Percentiles rank a stretch among this genome's conserved stretches.
These are phyloP conservation scores for Clunio marinus DNA, from an alignment of 2,888 invertebrate species.

Conservation along the genomic window DNA sequence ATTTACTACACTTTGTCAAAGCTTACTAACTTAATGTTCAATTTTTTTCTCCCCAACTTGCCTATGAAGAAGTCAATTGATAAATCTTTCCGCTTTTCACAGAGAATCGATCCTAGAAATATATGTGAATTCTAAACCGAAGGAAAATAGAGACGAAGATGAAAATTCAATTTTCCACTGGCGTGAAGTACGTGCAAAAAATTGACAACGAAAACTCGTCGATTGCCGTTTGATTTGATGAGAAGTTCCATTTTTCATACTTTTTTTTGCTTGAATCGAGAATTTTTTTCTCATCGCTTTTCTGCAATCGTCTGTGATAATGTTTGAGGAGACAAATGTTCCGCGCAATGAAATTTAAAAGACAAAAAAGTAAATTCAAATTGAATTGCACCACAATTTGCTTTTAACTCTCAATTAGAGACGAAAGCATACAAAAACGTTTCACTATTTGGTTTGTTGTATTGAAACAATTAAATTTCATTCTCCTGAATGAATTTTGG, in stretches of 20 bases:
- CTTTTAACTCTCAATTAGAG: constrained; percentile 36
- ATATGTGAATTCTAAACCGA: too few relatives aligned
- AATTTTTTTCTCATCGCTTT: constrained; percentile 5
- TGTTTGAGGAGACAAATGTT: constrained; percentile 5
- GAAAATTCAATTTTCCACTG: constrained; percentile 4
- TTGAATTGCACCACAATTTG: not conserved
- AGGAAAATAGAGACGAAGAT: not conserved
- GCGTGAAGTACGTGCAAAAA: constrained; percentile 19
- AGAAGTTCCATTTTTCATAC: too few relatives aligned
- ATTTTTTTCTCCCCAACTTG: too few relatives aligned
- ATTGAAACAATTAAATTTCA: constrained; percentile 29
- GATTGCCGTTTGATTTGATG: constrained; percentile 20
- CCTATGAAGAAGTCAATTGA: too few relatives aligned
- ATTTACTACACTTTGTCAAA: too few relatives aligned
- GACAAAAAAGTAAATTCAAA: constrained; percentile 12
- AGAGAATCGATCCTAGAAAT: too few relatives aligned
- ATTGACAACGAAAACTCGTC: constrained; percentile 14
- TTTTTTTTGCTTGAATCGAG: too few relatives aligned
- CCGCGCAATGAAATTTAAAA: not conserved
- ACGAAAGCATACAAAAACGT: not conserved
- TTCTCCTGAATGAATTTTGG: constrained; percentile 11
- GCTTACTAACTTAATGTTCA: too few relatives aligned
- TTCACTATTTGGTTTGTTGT: constrained; percentile 3
- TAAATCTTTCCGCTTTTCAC: too few relatives aligned
- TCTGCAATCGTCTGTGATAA: constrained; percentile 11